Base-by-base conservation (phyloP, 2,888 invertebrate genomes). In the Apotomis betuletana region DNA sequence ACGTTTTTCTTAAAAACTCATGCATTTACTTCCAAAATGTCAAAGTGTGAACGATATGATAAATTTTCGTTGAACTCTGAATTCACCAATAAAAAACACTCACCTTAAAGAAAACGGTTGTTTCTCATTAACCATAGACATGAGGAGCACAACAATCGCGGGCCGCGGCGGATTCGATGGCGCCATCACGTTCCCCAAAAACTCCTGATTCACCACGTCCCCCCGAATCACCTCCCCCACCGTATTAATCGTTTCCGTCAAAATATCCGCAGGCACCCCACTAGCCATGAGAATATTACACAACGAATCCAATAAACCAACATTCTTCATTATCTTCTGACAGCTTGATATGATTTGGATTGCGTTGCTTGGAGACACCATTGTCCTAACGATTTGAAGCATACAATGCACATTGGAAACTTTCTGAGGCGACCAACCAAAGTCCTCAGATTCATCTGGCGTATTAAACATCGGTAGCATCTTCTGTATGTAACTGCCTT, bases 91-190 rank as follows among this genome's bases (percentile, higher is more conserved):
- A 12, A 8, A 15, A 41, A 12, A 59, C 46, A 69, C 77, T 84
- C 70, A 93, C 93, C 93, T 89, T 54, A 95, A 84, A 4, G 94
- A 91, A 85, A 99, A 97, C 0, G 98, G 97, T 86, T 99, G 99
- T 83, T 98, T 99, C 86, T 99, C 99, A 87, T 99, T 99, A 5
- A 98, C 98, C 98, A 99, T 99, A 0, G 99, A 99, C 97, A 99
- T 98, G 8, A 99, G 91, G 6, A 99, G 94, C 58, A 99, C 97
- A 0, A 99, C 97, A 67, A 99, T 96, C 0, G 98, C 98, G 0
- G 99, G 98, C 70, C 99, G 95, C 3, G 99, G 98, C 5, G 99
- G 99, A 79, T 95, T 97, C 1, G 98, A 97, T 0, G 99, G 99
- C 13, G 98, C 99, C 94, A 97, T 95, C 3, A 99, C 97, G 65